Conservation (phyloP, 2,888 invertebrate genomes). For the Leucoptera coffeella region DNA sequence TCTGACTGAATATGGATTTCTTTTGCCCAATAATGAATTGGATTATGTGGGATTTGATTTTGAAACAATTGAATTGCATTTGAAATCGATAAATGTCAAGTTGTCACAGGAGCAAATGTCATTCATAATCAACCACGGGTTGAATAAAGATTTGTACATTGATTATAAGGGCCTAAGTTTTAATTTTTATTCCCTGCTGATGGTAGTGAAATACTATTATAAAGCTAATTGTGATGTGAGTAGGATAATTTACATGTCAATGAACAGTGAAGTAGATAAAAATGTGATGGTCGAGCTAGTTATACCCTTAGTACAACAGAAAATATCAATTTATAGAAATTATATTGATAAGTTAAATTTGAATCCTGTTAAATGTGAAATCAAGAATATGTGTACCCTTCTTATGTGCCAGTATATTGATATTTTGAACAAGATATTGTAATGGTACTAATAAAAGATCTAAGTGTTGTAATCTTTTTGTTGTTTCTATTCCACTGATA, state of each 20-base stretch:
- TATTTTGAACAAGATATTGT: constrained; percentile 45
- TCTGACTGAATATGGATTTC: constrained; percentile 86
- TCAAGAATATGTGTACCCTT: constrained; percentile 34
- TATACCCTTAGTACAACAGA: constrained; percentile 24
- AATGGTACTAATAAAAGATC: no score
- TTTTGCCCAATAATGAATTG: constrained; percentile 59
- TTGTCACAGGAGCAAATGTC: constrained; percentile 53
- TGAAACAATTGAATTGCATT: constrained; percentile 39
- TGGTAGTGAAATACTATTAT: constrained; percentile 41
- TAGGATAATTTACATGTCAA: constrained; percentile 32
- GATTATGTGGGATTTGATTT: constrained; percentile 60
- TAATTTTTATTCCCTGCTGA: constrained; percentile 50
- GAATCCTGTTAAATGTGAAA: constrained; percentile 17
- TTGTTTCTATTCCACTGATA: no score
- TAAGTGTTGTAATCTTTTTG: no score
- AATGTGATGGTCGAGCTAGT: constrained; percentile 26
- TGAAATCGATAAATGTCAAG: constrained; percentile 19
- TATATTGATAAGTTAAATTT: constrained; percentile 20
- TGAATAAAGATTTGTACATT: constrained; percentile 59
- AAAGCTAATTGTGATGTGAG: constrained; percentile 27
- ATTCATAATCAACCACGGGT: constrained; percentile 57
- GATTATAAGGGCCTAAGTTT: constrained; percentile 59
- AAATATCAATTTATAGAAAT: constrained; percentile 18
- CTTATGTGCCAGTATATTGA: constrained; percentile 39
- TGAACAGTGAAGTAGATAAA: constrained; percentile 28